Evolutionary conservation across 2,888 invertebrate genomes (phyloP).

Genomic region (Hyalella azteca): DNA sequence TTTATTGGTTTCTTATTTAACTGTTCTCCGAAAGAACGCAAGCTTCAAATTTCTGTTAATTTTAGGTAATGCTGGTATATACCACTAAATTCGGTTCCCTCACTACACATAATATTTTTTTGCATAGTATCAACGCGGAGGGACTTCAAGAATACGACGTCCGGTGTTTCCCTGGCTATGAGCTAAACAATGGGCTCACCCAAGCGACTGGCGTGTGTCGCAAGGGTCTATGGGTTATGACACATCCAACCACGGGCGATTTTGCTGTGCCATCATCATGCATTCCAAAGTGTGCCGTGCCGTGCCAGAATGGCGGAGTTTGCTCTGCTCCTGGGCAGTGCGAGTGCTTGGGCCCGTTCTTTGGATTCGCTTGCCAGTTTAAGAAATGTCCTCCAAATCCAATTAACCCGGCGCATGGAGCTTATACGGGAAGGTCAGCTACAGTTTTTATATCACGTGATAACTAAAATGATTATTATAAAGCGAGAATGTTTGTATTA

Average conservation of each 20-base stretch:
- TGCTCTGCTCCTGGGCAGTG: constrained; percentile 13
- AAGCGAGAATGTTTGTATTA: neutral
- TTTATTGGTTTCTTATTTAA: too few species aligned
- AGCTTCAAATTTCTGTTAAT: too few species aligned
- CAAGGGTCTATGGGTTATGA: neutral
- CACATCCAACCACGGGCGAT: neutral
- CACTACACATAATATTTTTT: neutral
- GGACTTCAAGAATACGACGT: constrained; percentile 18
- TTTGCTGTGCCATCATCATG: neutral
- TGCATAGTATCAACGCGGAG: neutral
- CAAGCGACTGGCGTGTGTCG: neutral
- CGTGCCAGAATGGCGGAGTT: constrained; percentile 2
- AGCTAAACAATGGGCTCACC: neutral
- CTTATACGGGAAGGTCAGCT: neutral
- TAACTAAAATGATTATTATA: neutral
- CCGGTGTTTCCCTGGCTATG: neutral
- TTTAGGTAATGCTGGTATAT: too few species aligned
- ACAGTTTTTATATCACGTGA: neutral
- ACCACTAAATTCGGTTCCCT: too few species aligned
- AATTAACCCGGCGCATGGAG: neutral
- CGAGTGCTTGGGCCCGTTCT: neutral
- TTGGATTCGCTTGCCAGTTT: constrained; percentile 25
- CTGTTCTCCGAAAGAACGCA: too few species aligned
- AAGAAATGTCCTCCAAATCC: neutral
- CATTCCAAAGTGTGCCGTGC: neutral